These are phyloP conservation scores for Theodoxus fluviatilis DNA, from an alignment of 2,888 invertebrate genomes.

Conservation along the genomic window DNA sequence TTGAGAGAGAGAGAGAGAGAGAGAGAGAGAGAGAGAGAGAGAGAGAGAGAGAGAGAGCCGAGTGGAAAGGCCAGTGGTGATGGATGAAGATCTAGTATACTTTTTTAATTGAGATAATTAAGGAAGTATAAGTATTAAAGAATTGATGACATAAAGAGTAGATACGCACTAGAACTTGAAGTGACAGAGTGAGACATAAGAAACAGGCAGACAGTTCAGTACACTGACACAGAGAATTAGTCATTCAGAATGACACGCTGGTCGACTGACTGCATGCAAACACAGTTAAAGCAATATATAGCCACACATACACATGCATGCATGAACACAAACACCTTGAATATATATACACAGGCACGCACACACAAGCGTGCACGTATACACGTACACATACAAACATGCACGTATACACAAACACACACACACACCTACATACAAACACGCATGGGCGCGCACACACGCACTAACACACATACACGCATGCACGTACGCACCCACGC, in stretches of 20 bases:
- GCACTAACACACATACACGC: conserved; percentile 7
- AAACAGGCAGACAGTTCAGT: not conserved
- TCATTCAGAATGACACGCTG: not conserved
- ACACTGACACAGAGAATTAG: not conserved
- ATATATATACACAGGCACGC: not conserved
- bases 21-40: conserved; percentile 19
- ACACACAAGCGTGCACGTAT: not conserved
- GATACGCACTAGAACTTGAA: not conserved
- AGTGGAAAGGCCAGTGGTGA: too few relatives aligned
- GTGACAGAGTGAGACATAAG: not conserved
- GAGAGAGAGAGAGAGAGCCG: conserved; percentile 8
- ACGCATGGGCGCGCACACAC: conserved; percentile 11
- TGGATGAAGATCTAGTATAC: too few relatives aligned
- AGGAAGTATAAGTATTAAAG: too few relatives aligned
- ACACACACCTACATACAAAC: not conserved
- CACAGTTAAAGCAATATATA: not conserved
- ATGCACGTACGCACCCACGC: not conserved
- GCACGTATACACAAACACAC: conserved; percentile 8
- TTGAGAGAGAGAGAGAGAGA: conserved; percentile 9
- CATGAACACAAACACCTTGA: not conserved
- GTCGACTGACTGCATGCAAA: not conserved
- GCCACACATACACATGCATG: not conserved
- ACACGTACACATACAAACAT: not conserved
- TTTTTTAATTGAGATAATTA: too few relatives aligned
- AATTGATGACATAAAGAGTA: not conserved